Base-by-base conservation (phyloP, 2,797 vertebrate species). In the Pangasius larnaudii region DNA sequence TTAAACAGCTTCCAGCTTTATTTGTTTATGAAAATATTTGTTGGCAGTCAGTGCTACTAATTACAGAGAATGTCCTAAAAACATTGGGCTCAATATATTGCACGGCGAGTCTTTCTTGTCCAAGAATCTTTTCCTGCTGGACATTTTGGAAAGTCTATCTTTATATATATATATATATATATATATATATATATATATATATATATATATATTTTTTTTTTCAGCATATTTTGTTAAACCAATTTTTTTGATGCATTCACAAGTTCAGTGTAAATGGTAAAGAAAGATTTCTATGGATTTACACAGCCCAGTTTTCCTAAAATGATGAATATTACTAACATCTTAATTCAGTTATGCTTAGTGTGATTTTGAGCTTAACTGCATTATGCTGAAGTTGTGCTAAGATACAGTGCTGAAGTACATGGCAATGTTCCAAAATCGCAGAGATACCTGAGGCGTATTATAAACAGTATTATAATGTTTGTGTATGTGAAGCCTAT, bases 311-410 rank as follows among this genome's bases (percentile, higher is more conserved):
- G 3, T 27, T n/a, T 69, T 84, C 46, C 46, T 84, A 33, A 51
- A 67, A 51, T 67, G 61, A 84, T 84, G 61, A 67, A 84, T 84
- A 42, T 51, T 10, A 22, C 13, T 51, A 30, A 69, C n/a, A 72
- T 72, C 30, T 72, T 72, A 85, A 85, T 39, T 58, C 49, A 10
- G 22, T 85, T 58, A 58, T 5, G 33, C 24, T 85, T 72, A 27
- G 49, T 72, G 49, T 18, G 65, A 71, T 72, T 85, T 71, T 36
- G 33, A 85, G 46, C 83, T 36, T 58, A 85, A 85, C 46, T 16
- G 33, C 30, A 71, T 84, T 84, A 84, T 72, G 49, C 83, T 72
- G 33, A 85, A 72, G 59, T 33, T 84, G 46, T 33, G 63, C 46
- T 84, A 30, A 84, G 84, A 42, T 39, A 36, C 56, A 71, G 19